Evolutionary conservation across 2,113 vertebrate genomes (phyloP).

Genomic region (Thunnus maccoyii): DNA sequence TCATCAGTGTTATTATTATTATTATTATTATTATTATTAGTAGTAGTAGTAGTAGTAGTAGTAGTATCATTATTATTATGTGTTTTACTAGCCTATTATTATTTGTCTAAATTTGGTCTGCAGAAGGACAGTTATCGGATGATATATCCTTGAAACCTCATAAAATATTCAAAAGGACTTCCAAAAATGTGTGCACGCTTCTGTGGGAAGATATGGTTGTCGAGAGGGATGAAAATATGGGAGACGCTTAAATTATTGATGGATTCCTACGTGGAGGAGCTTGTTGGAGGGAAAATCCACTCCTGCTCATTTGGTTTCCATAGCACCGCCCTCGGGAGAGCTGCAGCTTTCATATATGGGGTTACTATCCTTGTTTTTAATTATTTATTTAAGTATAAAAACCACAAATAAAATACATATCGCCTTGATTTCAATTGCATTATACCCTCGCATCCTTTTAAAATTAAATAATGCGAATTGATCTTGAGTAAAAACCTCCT

Average conservation of each 20-base stretch:
- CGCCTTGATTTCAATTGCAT: background rate
- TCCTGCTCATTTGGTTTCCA: conserved; percentile 84
- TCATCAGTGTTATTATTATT: background rate
- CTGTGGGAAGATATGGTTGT: conserved; percentile 45
- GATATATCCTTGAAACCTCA: background rate
- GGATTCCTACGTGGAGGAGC: conserved; percentile 63
- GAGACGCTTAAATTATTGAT: conserved; percentile 82
- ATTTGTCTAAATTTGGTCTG: background rate
- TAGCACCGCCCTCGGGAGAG: conserved; percentile 84
- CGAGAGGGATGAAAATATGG: conserved; percentile 26
- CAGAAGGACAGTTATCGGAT: background rate
- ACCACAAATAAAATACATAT: background rate
- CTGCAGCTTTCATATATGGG: conserved; percentile 45
- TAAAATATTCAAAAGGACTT: background rate
- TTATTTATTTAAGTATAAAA: background rate
- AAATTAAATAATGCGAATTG: background rate
- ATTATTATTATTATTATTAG: background rate
- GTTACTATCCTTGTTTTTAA: conserved; percentile 13
- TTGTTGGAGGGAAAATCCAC: conserved; percentile 62
- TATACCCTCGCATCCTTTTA: background rate
- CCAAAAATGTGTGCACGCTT: conserved; percentile 7
- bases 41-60: background rate
- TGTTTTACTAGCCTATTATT: background rate
- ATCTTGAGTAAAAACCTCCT: background rate
- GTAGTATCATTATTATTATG: background rate